phyloP scores from a whole-genome alignment of 2,113 vertebrate genomes.

The Thunnus maccoyii region DNA sequence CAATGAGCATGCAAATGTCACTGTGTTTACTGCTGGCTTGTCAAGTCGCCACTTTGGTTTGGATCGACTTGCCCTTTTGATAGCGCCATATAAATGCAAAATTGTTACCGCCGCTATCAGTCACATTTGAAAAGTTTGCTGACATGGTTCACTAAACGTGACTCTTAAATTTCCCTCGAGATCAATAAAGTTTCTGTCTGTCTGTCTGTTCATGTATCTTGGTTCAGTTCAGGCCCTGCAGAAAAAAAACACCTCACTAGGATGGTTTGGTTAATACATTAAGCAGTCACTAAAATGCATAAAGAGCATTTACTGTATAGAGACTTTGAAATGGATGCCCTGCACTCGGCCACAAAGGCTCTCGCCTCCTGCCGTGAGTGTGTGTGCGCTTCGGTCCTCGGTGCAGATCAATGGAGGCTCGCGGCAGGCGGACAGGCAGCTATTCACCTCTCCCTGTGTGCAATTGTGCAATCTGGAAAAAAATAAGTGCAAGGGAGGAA shows the following conservation, averaged over 20 bases:
- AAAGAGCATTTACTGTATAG: background rate
- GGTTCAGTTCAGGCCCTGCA: background rate
- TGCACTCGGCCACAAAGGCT: slow-evolving; percentile 36
- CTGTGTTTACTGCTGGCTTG: slow-evolving; percentile 54
- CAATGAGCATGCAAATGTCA: slow-evolving; percentile 79
- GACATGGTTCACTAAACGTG: background rate
- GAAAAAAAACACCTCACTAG: background rate
- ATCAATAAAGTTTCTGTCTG: too few relatives aligned
- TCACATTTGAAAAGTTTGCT: slow-evolving; percentile 42
- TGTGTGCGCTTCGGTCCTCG: slow-evolving; percentile 8
- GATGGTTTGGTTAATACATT: slow-evolving; percentile 29
- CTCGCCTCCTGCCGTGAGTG: slow-evolving; percentile 20
- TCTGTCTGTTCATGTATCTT: background rate
- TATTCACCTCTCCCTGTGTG: slow-evolving; percentile 42
- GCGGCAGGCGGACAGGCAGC: slow-evolving; percentile 43
- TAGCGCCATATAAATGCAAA: slow-evolving; percentile 71
- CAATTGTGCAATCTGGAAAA: slow-evolving; percentile 47
- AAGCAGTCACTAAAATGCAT: background rate
- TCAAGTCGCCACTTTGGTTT: slow-evolving; percentile 58
- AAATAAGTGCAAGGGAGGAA: background rate
- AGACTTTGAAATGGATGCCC: slow-evolving; percentile 45
- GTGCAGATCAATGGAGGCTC: slow-evolving; percentile 61
- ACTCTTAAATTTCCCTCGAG: too few relatives aligned
- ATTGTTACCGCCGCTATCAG: slow-evolving; percentile 43
- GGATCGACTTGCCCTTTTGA: slow-evolving; percentile 57